Conservation (phyloP, 1,140 invertebrate genomes). For the Magallana ariakensis region DNA sequence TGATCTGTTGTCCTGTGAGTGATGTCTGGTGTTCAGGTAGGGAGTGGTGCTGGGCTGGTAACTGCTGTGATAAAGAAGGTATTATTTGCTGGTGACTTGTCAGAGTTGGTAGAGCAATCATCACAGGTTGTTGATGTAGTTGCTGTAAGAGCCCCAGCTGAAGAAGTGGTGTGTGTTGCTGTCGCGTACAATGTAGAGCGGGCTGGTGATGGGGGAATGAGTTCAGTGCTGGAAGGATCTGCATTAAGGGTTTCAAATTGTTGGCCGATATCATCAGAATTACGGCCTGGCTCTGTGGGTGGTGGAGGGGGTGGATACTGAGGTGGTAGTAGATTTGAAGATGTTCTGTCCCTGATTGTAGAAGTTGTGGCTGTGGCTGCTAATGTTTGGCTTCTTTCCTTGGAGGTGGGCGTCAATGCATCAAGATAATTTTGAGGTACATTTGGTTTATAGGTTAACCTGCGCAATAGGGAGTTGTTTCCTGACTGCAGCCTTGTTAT, state of each 20-base stretch:
- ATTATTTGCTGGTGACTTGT: too few species aligned
- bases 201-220: background rate
- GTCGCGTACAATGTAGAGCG: background rate
- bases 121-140: background rate
- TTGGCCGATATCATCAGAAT: background rate
- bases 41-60: too few species aligned
- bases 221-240: background rate
- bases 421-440: background rate
- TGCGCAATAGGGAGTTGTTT: background rate
- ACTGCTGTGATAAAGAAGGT: too few species aligned
- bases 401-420: background rate
- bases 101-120: too few species aligned
- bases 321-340: background rate
- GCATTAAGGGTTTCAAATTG: background rate
- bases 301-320: background rate
- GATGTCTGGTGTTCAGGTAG: too few species aligned
- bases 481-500: background rate
- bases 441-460: background rate
- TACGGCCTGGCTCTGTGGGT: background rate
- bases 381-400: background rate
- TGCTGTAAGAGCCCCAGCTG: background rate
- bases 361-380: background rate
- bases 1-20: background rate
- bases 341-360: background rate
- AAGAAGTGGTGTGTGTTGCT: background rate